phyloP scores from a whole-genome alignment of 1,140 invertebrate species.

The Diorhabda elongata region DNA sequence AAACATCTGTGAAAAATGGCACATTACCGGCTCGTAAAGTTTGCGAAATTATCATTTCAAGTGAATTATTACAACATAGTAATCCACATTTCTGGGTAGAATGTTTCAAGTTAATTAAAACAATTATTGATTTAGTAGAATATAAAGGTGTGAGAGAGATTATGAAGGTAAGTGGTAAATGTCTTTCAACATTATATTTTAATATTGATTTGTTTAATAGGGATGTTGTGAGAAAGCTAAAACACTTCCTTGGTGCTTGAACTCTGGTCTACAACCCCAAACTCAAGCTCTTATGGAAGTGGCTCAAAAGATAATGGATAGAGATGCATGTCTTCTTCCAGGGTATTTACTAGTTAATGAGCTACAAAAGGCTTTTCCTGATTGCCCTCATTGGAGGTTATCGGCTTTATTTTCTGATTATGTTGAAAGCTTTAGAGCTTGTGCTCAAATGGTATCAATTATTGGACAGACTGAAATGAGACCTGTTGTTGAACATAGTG shows the following conservation, averaged over 20 bases:
- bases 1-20: slow-evolving; percentile 66
- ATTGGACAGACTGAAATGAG: slow-evolving; percentile 85
- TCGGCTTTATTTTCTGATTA: slow-evolving; percentile 81
- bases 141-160: slow-evolving; percentile 93
- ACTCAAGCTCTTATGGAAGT: slow-evolving; percentile 75
- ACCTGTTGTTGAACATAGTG: slow-evolving; percentile 90
- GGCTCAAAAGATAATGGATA: slow-evolving; percentile 85
- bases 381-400: slow-evolving; percentile 89
- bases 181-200: not conserved
- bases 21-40: slow-evolving; percentile 67
- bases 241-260: slow-evolving; percentile 68
- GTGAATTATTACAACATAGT: slow-evolving; percentile 72
- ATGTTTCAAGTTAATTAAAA: slow-evolving; percentile 79
- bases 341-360: slow-evolving; percentile 94
- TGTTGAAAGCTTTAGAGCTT: slow-evolving; percentile 85
- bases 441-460: slow-evolving; percentile 93
- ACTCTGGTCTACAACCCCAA: slow-evolving; percentile 75
- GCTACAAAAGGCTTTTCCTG: slow-evolving; percentile 80
- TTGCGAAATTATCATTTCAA: slow-evolving; percentile 77
- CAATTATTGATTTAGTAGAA: slow-evolving; percentile 84
- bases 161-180: slow-evolving; percentile 66
- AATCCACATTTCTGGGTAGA: slow-evolving; percentile 83
- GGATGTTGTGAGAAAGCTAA: slow-evolving; percentile 83
- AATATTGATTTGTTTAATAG: slow-evolving; percentile 47
- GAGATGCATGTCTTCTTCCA: slow-evolving; percentile 86